These are phyloP conservation scores for Laticauda laticaudata DNA, from an alignment of 2,113 vertebrate genomes.

Conservation along the genomic window DNA sequence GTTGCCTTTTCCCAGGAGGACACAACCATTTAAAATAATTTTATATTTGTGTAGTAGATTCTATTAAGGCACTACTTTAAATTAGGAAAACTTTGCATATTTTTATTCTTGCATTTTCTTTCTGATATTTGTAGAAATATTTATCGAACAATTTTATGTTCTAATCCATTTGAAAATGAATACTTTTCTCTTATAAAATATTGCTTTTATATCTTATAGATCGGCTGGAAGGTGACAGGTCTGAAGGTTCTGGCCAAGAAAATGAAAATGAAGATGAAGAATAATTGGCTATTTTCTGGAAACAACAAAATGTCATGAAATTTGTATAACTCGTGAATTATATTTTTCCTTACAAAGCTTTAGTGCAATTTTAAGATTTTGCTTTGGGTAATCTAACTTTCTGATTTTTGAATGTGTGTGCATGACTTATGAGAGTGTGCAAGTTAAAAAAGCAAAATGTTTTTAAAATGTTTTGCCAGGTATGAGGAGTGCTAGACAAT, in stretches of 20 bases:
- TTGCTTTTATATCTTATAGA: conserved; percentile 71
- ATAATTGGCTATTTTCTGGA: conserved; percentile 68
- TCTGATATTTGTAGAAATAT: not conserved
- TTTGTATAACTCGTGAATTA: conserved; percentile 91
- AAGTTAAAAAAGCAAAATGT: conserved; percentile 74
- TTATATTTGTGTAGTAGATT: conserved; percentile 2
- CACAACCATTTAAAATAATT: not conserved
- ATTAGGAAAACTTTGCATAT: conserved; percentile 29
- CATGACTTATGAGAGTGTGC: conserved; percentile 76
- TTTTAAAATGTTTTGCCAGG: conserved; percentile 71
- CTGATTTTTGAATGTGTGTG: conserved; percentile 77
- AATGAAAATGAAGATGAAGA: conserved; percentile 89
- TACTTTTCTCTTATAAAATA: not conserved
- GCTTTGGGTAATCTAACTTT: conserved; percentile 81
- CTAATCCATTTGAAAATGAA: not conserved
- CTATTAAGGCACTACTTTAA: not conserved
- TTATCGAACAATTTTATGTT: not conserved
- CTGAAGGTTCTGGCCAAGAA: conserved; percentile 93
- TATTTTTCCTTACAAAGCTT: conserved; percentile 88
- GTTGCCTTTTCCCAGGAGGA: not conserved
- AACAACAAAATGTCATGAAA: conserved; percentile 76
- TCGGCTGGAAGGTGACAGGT: conserved; percentile 89
- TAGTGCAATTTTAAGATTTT: conserved; percentile 86
- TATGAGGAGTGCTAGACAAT: conserved; percentile 75
- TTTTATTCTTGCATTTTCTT: conserved; percentile 3